Evolutionary conservation across 2,797 vertebrate genomes (phyloP).

Genomic region (Poecilia velifera): DNA sequence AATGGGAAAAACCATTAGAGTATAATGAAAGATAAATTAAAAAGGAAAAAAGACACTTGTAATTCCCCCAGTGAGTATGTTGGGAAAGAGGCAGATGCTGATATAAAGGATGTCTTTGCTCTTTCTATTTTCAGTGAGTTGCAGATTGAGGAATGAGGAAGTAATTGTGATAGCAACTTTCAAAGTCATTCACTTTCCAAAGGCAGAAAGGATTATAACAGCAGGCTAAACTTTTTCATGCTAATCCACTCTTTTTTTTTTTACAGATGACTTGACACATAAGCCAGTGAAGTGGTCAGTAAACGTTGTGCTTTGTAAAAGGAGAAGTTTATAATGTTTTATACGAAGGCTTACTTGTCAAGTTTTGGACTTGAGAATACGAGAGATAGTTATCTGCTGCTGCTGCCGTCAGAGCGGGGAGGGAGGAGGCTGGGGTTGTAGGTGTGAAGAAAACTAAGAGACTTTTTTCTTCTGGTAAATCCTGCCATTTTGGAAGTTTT

Average conservation of each 20-base stretch:
- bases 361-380: no score
- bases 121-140: constrained; percentile 43
- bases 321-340: background rate
- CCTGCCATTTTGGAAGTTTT: no score
- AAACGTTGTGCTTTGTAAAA: background rate
- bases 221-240: constrained; percentile 50
- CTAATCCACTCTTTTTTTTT: constrained; percentile 29
- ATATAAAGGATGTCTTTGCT: constrained; percentile 32
- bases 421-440: no score
- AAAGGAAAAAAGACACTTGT: constrained; percentile 67
- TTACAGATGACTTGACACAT: constrained; percentile 11
- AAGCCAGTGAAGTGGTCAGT: background rate
- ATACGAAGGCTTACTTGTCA: background rate
- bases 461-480: no score
- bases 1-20: constrained; percentile 72
- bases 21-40: constrained; percentile 74
- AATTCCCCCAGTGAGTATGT: constrained; percentile 68
- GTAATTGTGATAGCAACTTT: constrained; percentile 61
- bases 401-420: no score
- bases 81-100: constrained; percentile 24
- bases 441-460: no score
- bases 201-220: constrained; percentile 64
- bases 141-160: background rate
- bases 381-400: no score
- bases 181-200: constrained; percentile 71